Evolutionary conservation across 2,113 vertebrate species (phyloP).

Genomic region (Bufo bufo): DNA sequence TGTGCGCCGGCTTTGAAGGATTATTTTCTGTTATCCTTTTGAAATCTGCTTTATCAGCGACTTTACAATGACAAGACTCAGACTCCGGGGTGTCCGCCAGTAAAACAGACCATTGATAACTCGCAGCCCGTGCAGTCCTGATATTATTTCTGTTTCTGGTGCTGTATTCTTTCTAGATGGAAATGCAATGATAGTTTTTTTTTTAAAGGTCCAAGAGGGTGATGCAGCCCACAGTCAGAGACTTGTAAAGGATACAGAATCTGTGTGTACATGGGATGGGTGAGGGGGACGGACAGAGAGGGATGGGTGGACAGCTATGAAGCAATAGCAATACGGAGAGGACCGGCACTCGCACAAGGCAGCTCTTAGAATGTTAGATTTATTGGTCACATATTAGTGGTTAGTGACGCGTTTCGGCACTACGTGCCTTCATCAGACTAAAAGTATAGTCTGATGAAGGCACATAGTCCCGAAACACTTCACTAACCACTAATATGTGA

Average conservation of each 20-base stretch:
- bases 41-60: slow-evolving; percentile 25
- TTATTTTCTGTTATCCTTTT: slow-evolving; percentile 16
- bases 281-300: neutral
- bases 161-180: neutral
- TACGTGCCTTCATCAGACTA: too few relatives aligned
- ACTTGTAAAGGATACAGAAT: neutral
- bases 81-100: neutral
- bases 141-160: neutral
- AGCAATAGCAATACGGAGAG: too few relatives aligned
- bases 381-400: too few relatives aligned
- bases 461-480: too few relatives aligned
- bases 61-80: slow-evolving; percentile 12
- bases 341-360: too few relatives aligned
- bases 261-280: neutral
- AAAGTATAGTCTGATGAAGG: too few relatives aligned
- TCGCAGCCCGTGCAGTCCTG: neutral
- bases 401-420: too few relatives aligned
- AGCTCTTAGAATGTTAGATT: too few relatives aligned
- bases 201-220: neutral
- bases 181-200: neutral
- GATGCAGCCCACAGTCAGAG: neutral
- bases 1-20: neutral
- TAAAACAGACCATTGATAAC: slow-evolving; percentile 8
- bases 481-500: too few relatives aligned
- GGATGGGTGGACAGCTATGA: neutral